Base-by-base conservation (phyloP, 2,888 invertebrate species). In the Calameuta filiformis region DNA sequence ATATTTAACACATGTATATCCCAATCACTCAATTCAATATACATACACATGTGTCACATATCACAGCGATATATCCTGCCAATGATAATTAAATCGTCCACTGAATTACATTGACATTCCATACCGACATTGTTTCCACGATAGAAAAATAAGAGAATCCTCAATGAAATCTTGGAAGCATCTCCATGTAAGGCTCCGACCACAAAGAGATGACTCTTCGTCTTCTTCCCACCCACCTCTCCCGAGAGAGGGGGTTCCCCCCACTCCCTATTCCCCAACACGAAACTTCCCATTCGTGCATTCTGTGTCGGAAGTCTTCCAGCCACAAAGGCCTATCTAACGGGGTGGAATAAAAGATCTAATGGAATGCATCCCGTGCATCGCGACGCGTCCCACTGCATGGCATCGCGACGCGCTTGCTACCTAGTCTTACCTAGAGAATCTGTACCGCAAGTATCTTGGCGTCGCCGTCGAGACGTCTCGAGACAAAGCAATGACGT, bases 341-440 rank as follows among this genome's bases (percentile, higher is more conserved):
- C 34, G 33, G 71, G 71, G 12, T 71, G 71, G 71, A 71, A 71
- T 71, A 71, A 71, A 71, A 71, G 33, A 71, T 31, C 71, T 12
- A 71, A 35, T 23, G 74, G 37, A 74, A 74, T 74, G 74, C 74
- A 74, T 12, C 73, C 73, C 35, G 11, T 74, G 74, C 74, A 74
- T 74, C 74, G 71, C 71, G 71, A 33, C 71, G 15, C 71, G 3
- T 73, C 23, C 23, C 74, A 12, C 35, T 23, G 35, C 12, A n/a
- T 35, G 71, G 69, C 30, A 1, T 30, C 69, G 30, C 31, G 71
- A 12, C 30, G 31, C 34, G 35, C 1, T 3, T 0, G 30, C 31
- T 31, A 71, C 71, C 33, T 12, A 71, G 56, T 56, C 23, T 23
- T 23, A 23, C 56, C 23, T 9, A 56, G 15, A 56, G 23, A 56